phyloP scores from a whole-genome alignment of 2,888 invertebrate genomes.

The Drosophila sordidula region DNA sequence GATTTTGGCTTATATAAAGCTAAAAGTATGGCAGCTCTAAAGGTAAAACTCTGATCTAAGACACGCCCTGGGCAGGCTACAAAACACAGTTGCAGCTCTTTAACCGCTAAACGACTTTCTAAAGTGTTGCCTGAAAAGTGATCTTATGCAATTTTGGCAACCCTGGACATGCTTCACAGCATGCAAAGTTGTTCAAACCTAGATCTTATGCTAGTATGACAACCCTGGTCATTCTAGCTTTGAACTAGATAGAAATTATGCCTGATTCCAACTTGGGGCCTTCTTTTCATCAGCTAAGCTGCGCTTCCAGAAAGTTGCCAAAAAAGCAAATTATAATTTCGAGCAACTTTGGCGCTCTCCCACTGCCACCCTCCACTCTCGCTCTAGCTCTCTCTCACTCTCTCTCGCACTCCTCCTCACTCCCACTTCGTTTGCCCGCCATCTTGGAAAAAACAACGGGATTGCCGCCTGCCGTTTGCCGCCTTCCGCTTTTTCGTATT shows the following conservation, averaged over 20 bases:
- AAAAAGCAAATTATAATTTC: constrained; percentile 44
- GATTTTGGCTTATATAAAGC: too few relatives aligned
- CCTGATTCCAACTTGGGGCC: constrained; percentile 5
- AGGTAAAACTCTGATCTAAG: not conserved
- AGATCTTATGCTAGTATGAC: not conserved
- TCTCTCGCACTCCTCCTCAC: not conserved
- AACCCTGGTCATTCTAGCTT: constrained; percentile 5
- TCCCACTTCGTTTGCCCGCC: constrained; percentile 41
- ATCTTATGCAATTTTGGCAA: not conserved
- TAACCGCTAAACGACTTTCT: too few relatives aligned
- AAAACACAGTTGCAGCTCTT: too few relatives aligned
- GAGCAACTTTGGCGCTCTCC: not conserved
- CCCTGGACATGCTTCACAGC: not conserved
- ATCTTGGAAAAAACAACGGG: constrained; percentile 77
- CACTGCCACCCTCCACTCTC: constrained; percentile 4
- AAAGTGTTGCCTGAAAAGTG: too few relatives aligned
- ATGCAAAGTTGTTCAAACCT: too few relatives aligned
- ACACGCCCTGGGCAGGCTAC: too few relatives aligned
- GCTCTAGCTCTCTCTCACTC: not conserved
- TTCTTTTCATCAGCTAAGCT: not conserved
- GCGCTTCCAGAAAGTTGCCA: constrained; percentile 32
- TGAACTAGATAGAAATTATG: constrained; percentile 9
- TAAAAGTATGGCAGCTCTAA: too few relatives aligned
- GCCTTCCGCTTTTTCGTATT: constrained; percentile 56
- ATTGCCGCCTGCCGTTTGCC: constrained; percentile 31